A percentile compares a stretch with the other conserved stretches of the same genome.
phyloP scores from a whole-genome alignment of 2,888 invertebrate species.

The Melipona beecheii region DNA sequence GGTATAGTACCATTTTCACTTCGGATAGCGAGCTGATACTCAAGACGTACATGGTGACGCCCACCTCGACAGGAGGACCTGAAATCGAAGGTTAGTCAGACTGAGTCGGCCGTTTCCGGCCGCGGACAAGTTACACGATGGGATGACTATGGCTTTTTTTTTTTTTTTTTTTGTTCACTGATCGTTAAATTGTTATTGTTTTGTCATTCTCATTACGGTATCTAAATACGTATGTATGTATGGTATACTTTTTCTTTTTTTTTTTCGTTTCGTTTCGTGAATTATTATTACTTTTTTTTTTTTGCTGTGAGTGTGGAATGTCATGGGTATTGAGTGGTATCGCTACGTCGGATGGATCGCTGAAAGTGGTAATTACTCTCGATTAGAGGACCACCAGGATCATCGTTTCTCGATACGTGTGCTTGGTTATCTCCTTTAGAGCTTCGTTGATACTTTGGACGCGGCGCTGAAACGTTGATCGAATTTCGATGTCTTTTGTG shows the following conservation, averaged over 20 bases:
- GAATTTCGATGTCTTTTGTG: slow-evolving; percentile 7
- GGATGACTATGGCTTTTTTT: slow-evolving; percentile 67
- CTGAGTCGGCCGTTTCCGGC: slow-evolving; percentile 80
- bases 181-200: slow-evolving; percentile 50
- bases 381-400: slow-evolving; percentile 64
- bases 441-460: neutral
- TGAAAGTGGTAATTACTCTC: slow-evolving; percentile 74
- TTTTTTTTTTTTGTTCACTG: slow-evolving; percentile 55
- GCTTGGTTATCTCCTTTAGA: slow-evolving; percentile 49
- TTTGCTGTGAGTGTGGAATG: slow-evolving; percentile 67
- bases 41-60: slow-evolving; percentile 93
- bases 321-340: slow-evolving; percentile 61
- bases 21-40: slow-evolving; percentile 93
- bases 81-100: slow-evolving; percentile 85
- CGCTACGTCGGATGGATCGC: slow-evolving; percentile 70
- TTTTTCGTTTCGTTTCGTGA: slow-evolving; percentile 53
- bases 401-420: slow-evolving; percentile 57
- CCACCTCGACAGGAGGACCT: slow-evolving; percentile 92
- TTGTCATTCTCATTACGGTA: slow-evolving; percentile 40
- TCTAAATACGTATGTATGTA: slow-evolving; percentile 28
- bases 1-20: slow-evolving; percentile 90
- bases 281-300: slow-evolving; percentile 40
- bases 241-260: slow-evolving; percentile 43
- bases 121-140: slow-evolving; percentile 68
- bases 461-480: slow-evolving; percentile 55